A percentile compares a stretch with the other conserved stretches of the same genome.
These are phyloP conservation scores for Zaprionus obscuricornis DNA, from an alignment of 2,888 invertebrate genomes.

Conservation along the genomic window DNA sequence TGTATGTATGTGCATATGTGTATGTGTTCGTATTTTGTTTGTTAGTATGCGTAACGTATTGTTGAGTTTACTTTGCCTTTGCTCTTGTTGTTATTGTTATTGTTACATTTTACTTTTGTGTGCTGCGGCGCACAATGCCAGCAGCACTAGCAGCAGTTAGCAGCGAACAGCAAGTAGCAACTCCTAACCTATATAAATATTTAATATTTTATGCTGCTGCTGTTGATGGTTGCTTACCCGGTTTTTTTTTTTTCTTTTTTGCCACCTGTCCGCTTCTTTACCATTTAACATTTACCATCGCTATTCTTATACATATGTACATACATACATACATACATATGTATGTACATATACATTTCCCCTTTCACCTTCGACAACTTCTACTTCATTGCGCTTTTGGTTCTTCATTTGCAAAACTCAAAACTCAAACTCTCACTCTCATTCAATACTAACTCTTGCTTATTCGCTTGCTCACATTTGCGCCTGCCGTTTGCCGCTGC, in stretches of 20 bases:
- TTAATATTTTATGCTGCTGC: conserved; percentile 38
- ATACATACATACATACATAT: background rate
- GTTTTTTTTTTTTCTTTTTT: too few relatives aligned
- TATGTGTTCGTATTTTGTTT: conserved; percentile 4
- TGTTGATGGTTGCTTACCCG: too few relatives aligned
- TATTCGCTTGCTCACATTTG: too few relatives aligned
- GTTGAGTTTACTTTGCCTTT: conserved; percentile 12
- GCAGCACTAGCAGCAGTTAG: background rate
- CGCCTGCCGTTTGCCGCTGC: too few relatives aligned
- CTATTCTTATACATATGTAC: background rate
- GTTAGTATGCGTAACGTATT: conserved; percentile 10
- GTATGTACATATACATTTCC: background rate
- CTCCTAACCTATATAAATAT: conserved; percentile 47
- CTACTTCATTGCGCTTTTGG: too few relatives aligned
- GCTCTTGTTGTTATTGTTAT: too few relatives aligned
- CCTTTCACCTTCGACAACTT: too few relatives aligned
- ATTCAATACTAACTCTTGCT: too few relatives aligned
- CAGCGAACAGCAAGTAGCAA: conserved; percentile 11
- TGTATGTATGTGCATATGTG: background rate
- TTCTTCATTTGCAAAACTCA: too few relatives aligned
- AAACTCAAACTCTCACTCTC: too few relatives aligned
- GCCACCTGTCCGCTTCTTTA: too few relatives aligned
- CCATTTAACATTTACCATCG: too few relatives aligned
- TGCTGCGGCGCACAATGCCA: background rate
- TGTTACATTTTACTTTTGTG: background rate